These are phyloP conservation scores for Sander lucioperca DNA, from an alignment of 2,113 vertebrate species.

Conservation along the genomic window DNA sequence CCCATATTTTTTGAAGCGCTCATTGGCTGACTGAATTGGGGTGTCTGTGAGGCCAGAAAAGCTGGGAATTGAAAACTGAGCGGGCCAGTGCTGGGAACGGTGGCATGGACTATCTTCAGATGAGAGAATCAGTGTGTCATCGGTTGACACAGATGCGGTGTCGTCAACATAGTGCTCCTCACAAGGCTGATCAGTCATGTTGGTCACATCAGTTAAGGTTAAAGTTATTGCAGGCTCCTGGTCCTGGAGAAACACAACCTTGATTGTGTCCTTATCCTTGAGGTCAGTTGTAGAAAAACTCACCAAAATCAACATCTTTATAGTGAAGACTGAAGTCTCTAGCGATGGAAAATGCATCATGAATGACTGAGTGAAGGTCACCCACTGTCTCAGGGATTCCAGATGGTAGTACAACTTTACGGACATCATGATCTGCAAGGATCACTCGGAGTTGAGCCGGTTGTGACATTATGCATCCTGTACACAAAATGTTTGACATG, in stretches of 20 bases:
- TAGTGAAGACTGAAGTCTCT: background rate
- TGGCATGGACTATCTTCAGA: background rate
- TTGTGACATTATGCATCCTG: too few species aligned
- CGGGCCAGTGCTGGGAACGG: background rate
- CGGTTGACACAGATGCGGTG: background rate
- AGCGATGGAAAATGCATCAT: background rate
- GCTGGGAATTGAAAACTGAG: background rate
- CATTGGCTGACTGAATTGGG: background rate
- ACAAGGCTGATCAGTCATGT: background rate
- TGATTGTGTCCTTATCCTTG: slow-evolving; percentile 2
- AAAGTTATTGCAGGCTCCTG: background rate
- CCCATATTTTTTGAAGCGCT: background rate
- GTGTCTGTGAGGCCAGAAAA: background rate
- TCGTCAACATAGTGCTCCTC: background rate
- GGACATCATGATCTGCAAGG: background rate
- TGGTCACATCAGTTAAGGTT: background rate
- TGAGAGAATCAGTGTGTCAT: background rate
- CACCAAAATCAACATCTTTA: slow-evolving; percentile 2
- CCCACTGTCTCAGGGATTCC: background rate
- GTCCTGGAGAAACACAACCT: background rate
- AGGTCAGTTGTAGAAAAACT: slow-evolving; percentile 4
- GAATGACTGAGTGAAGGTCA: background rate
- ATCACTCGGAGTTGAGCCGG: background rate
- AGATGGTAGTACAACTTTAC: slow-evolving; percentile 2
- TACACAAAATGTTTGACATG: too few species aligned